phyloP scores from a whole-genome alignment of 2,888 invertebrate genomes.

The Oscheius myriophilus region DNA sequence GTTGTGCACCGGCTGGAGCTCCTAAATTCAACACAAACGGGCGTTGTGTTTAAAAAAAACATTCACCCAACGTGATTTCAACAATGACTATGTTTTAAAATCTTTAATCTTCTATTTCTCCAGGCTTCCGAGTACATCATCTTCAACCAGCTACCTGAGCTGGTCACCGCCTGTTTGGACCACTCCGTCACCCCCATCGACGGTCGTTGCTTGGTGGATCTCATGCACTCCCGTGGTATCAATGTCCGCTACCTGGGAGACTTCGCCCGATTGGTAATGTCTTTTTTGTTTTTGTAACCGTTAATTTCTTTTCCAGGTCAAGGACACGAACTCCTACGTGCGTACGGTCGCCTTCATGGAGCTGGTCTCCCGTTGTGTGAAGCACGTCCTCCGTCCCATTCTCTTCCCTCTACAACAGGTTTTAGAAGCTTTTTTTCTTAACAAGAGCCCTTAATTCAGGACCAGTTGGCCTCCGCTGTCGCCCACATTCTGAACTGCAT shows the following conservation, averaged over 20 bases:
- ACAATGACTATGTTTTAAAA: no score
- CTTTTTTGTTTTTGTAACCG: conserved; percentile 1
- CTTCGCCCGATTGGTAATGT: conserved; percentile 81
- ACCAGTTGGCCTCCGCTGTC: conserved; percentile 82
- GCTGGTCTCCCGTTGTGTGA: conserved; percentile 86
- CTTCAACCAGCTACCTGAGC: conserved; percentile 90
- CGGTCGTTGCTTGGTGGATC: conserved; percentile 89
- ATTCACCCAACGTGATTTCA: no score
- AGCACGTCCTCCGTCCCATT: conserved; percentile 85
- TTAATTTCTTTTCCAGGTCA: conserved; percentile 76
- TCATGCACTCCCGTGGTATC: conserved; percentile 91
- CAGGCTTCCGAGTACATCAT: conserved; percentile 72
- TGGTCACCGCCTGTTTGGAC: conserved; percentile 75
- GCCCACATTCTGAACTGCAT: conserved; percentile 96
- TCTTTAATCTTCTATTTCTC: no score
- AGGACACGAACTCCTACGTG: conserved; percentile 34
- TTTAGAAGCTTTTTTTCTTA: conserved; percentile 1
- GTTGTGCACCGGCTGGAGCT: no score
- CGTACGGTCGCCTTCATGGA: conserved; percentile 85
- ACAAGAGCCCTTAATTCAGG: no score
- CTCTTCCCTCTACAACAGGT: conserved; percentile 27
- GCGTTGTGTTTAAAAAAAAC: no score
- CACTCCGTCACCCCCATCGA: conserved; percentile 82
- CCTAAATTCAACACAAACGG: no score
- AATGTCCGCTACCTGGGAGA: conserved; percentile 96